Base-by-base conservation (phyloP, 2,888 invertebrate genomes). In the Megastigmus dorsalis region DNA sequence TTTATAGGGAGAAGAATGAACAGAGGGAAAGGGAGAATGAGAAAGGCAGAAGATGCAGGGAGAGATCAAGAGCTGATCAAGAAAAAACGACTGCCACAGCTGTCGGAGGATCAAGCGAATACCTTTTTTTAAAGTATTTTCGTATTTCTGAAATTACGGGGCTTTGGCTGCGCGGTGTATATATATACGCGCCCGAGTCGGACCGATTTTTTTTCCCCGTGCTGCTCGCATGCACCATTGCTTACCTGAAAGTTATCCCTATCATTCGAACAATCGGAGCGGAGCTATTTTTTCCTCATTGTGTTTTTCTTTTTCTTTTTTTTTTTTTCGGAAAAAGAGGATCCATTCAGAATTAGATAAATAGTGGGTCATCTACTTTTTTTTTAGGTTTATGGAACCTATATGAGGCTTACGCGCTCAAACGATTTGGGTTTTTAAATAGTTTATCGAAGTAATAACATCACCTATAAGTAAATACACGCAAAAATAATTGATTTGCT, bases 121-220 rank as follows among this genome's bases (percentile, higher is more conserved):
- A 59, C 50, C 18, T 41, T 69, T 67, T 78, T 62, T 79, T 71
- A 79, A 79, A 80, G 80, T 80, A 78, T 80, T 79, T 81, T 81
- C 80, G 79, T 79, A 80, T 81, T 79, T 81, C 74, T 79, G 80
- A 80, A n/a, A 79, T 80, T 80, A 80, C 79, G 70, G 74, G 54
- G 67, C 48, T 68, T 73, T 62, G 23, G 50, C 36, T 9, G n/a
- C 7, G 6, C 26, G 15, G 43, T 9, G 55, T n/a, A n/a, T n/a
- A n/a, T n/a, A n/a, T n/a, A n/a, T n/a, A n/a, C n/a, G n/a, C n/a
- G n/a, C n/a, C n/a, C n/a, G n/a, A n/a, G n/a, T n/a, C n/a, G n/a
- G n/a, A n/a, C 69, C 41, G 60, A 60, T 41, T 52, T 59, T 52
- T 41, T 52, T 59, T 52, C 43, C 38, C 20, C 50, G 38, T 23